phyloP scores from a whole-genome alignment of 1,140 invertebrate genomes.

The Lepidotrigona ventralis region DNA sequence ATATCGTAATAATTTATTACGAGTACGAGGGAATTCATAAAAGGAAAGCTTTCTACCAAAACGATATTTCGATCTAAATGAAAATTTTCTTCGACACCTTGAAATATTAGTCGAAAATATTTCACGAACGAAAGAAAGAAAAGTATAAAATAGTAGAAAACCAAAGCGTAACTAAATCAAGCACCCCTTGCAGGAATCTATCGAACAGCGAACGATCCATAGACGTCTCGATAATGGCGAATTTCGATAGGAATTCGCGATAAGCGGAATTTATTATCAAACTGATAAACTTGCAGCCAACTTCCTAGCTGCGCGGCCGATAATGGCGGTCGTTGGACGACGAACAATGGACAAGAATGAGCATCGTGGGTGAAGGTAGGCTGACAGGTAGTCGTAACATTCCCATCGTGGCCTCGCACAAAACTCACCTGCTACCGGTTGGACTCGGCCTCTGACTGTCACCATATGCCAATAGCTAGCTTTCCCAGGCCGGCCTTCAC shows the following conservation, averaged over 20 bases:
- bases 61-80: no score
- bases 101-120: no score
- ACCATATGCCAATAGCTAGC: conserved; percentile 66
- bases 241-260: conserved; percentile 51
- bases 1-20: no score
- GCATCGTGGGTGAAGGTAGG: conserved; percentile 60
- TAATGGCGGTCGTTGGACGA: conserved; percentile 47
- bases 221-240: conserved; percentile 44
- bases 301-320: conserved; percentile 48
- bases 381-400: conserved; percentile 73
- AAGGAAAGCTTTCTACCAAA: no score
- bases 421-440: conserved; percentile 76
- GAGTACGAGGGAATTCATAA: no score
- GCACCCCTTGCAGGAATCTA: background rate
- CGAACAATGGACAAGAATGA: conserved; percentile 59
- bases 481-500: conserved; percentile 55
- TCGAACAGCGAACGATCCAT: conserved; percentile 17
- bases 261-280: conserved; percentile 56
- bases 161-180: background rate
- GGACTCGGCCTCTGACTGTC: conserved; percentile 48
- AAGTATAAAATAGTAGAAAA: no score
- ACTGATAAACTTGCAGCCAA: conserved; percentile 16
- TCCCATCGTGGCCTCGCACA: conserved; percentile 68
- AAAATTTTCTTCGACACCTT: no score
- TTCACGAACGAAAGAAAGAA: no score